A percentile compares a stretch with the other conserved stretches of the same genome.
Conservation (phyloP, 35 echinoderm and acorn worm genomes). For the Heliocidaris erythrogramma region DNA sequence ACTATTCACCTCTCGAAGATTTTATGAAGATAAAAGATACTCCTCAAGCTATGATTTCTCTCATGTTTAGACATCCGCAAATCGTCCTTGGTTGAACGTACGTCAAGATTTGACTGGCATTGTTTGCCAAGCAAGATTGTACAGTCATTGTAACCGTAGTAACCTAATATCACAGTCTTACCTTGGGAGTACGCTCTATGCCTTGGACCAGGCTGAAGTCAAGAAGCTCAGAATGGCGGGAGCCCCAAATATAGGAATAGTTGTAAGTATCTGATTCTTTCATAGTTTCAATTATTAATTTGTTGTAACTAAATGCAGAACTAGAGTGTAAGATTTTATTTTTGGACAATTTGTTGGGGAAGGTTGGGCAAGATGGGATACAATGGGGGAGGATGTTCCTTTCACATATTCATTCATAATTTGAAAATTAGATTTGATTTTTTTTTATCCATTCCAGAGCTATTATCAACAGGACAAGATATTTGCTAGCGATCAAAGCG, state of each 20-base stretch:
- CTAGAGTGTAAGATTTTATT: too few species aligned
- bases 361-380: too few species aligned
- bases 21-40: neutral
- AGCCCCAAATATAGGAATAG: neutral
- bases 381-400: too few species aligned
- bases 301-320: too few species aligned
- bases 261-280: neutral
- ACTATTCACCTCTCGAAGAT: neutral
- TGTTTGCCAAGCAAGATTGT: neutral
- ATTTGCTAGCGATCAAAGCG: too few species aligned
- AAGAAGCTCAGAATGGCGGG: neutral
- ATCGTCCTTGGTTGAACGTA: neutral
- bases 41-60: neutral
- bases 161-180: neutral
- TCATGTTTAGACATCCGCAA: neutral
- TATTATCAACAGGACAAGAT: too few species aligned
- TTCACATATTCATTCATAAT: too few species aligned
- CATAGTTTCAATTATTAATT: too few species aligned
- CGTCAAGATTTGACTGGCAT: neutral
- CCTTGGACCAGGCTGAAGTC: neutral
- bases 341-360: too few species aligned
- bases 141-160: neutral
- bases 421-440: too few species aligned
- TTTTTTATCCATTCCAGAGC: too few species aligned
- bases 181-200: neutral